These are phyloP conservation scores for Endomychus coccineus DNA, from an alignment of 2,888 invertebrate genomes.

Conservation along the genomic window DNA sequence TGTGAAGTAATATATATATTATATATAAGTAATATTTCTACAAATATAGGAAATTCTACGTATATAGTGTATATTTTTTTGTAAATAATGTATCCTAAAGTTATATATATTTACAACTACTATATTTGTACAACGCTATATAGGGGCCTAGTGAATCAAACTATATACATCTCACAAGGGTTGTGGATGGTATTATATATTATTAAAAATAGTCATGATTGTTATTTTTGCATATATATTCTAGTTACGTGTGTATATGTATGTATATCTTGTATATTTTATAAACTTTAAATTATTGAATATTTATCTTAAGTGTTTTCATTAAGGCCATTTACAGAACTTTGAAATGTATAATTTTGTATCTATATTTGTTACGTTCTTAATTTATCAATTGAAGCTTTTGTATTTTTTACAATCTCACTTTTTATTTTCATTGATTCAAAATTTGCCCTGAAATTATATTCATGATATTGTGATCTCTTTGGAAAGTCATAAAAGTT, in stretches of 20 bases:
- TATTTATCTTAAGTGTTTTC: conserved; percentile 26
- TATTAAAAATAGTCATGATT: conserved; percentile 34
- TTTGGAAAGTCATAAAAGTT: no score
- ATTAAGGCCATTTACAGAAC: conserved; percentile 14
- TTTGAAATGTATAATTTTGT: no score
- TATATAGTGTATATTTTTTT: conserved; percentile 43
- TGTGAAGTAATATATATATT: no score
- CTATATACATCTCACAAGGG: conserved; percentile 31
- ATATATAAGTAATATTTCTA: conserved; percentile 34
- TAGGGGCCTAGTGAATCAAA: conserved; percentile 43
- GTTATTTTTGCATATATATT: conserved; percentile 42
- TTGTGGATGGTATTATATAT: conserved; percentile 33
- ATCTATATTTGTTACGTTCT: no score
- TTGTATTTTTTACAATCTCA: conserved; percentile 2
- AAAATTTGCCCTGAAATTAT: no score
- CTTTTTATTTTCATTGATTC: no score
- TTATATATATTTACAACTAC: conserved; percentile 31
- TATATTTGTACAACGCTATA: conserved; percentile 45
- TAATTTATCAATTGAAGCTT: no score
- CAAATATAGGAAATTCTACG: conserved; percentile 37
- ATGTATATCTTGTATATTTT: conserved; percentile 44
- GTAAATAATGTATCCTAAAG: conserved; percentile 40
- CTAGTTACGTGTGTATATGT: conserved; percentile 35
- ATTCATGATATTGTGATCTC: no score
- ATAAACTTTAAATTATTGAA: conserved; percentile 44